Conservation (phyloP, 2,888 invertebrate species). For the Melanostoma mellinum region DNA sequence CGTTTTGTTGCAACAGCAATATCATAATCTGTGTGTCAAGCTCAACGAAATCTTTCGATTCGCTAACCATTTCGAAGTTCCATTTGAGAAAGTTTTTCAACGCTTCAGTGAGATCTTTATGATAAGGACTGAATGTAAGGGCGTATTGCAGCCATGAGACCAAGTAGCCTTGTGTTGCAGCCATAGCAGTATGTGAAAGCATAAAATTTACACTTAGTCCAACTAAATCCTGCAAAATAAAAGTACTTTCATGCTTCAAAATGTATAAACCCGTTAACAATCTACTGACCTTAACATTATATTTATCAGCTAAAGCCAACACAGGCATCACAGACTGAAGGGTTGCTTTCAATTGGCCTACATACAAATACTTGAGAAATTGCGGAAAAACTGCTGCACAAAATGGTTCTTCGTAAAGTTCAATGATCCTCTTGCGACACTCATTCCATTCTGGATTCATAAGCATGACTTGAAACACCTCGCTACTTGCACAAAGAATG, state of each 20-base stretch:
- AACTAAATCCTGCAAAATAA: conserved; percentile 87
- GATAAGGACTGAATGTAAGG: conserved; percentile 88
- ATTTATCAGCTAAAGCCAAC: conserved; percentile 95
- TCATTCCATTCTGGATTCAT: conserved; percentile 97
- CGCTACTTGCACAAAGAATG: conserved; percentile 95
- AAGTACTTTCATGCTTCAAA: not conserved
- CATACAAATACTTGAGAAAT: conserved; percentile 94
- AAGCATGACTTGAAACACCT: conserved; percentile 98
- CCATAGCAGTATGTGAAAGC: conserved; percentile 92
- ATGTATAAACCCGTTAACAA: not conserved
- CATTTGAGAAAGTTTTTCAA: conserved; percentile 94
- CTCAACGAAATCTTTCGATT: conserved; percentile 90
- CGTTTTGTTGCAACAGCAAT: conserved; percentile 90
- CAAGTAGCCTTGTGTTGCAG: conserved; percentile 90
- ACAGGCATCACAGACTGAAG: conserved; percentile 93
- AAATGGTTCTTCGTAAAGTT: conserved; percentile 92
- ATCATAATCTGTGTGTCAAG: conserved; percentile 91
- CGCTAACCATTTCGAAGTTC: conserved; percentile 93
- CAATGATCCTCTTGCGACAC: conserved; percentile 91
- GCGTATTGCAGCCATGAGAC: conserved; percentile 96
- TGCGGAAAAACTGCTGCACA: conserved; percentile 93
- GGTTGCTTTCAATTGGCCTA: conserved; percentile 93
- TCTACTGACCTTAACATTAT: conserved; percentile 91
- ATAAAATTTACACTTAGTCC: conserved; percentile 93
- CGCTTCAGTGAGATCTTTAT: conserved; percentile 83